A percentile compares a stretch with the other conserved stretches of the same genome.
Evolutionary conservation across 1,140 invertebrate species (phyloP).

Genomic region (Tetragonula clypearis): DNA sequence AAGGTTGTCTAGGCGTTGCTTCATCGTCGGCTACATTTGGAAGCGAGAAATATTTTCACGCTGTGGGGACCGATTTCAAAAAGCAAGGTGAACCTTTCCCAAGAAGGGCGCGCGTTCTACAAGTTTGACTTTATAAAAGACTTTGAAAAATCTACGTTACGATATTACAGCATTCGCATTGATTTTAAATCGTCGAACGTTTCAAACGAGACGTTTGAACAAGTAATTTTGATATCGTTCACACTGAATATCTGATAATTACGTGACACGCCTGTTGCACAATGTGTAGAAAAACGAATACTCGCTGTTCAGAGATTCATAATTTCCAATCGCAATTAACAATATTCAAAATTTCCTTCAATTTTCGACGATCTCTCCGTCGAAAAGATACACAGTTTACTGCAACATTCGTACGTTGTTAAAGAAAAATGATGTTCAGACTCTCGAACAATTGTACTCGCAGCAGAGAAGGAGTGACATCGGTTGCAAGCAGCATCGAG

Average conservation of each 20-base stretch:
- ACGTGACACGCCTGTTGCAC: no score
- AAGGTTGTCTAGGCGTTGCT: background rate
- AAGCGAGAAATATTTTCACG: background rate
- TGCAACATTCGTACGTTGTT: background rate
- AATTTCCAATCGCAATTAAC: background rate
- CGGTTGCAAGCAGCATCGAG: background rate
- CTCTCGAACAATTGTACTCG: background rate
- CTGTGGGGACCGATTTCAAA: background rate
- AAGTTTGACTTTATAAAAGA: background rate
- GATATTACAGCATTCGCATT: no score
- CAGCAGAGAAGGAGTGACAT: no score
- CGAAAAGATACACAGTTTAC: background rate
- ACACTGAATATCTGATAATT: no score
- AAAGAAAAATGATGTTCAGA: constrained; percentile 13
- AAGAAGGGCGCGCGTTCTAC: background rate
- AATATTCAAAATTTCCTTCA: background rate
- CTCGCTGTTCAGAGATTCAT: background rate
- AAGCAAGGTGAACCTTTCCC: background rate
- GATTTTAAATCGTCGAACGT: no score
- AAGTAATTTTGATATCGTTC: no score
- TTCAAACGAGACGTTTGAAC: no score
- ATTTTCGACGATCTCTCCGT: background rate
- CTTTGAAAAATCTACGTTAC: background rate
- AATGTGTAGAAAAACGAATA: background rate
- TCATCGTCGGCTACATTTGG: background rate